Evolutionary conservation across 53 echinoderm and acorn worm genomes (phyloP).

Genomic region (Patiria pectinifera): DNA sequence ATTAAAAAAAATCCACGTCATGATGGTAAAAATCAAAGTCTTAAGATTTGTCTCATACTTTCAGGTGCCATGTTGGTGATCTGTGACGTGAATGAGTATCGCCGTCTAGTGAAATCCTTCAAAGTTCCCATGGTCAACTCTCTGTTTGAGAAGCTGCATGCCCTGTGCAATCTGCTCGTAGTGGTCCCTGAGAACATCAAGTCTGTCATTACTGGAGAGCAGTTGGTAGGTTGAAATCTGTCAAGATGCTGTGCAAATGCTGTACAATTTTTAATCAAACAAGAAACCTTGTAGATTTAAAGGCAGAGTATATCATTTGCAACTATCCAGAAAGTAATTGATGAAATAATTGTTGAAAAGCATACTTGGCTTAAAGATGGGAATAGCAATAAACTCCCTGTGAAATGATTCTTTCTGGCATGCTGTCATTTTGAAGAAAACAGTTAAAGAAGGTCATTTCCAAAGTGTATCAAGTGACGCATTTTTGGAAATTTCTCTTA

Average conservation of each 20-base stretch:
- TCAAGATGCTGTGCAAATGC: not conserved
- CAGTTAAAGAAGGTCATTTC: too few species aligned
- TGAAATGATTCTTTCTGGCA: too few species aligned
- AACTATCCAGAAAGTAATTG: too few species aligned
- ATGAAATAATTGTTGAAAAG: too few species aligned
- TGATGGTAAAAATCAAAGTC: not conserved
- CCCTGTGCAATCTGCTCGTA: slow-evolving; percentile 94
- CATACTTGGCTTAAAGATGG: too few species aligned
- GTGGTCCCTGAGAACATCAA: slow-evolving; percentile 95
- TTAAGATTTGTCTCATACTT: not conserved
- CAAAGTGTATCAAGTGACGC: too few species aligned
- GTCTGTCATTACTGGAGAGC: slow-evolving; percentile 95
- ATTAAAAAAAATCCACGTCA: too few species aligned
- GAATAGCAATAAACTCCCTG: too few species aligned
- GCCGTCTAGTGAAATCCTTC: slow-evolving; percentile 89
- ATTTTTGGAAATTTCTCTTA: too few species aligned
- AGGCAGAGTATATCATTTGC: too few species aligned
- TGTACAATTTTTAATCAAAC: too few species aligned
- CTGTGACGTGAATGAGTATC: slow-evolving; percentile 99
- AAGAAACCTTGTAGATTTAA: not conserved
- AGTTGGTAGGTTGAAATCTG: slow-evolving; percentile 77
- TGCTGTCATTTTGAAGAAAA: too few species aligned
- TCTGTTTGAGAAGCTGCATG: slow-evolving; percentile 96
- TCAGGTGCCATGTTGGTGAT: slow-evolving; percentile 98
- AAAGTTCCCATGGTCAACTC: slow-evolving; percentile 89